phyloP scores from a whole-genome alignment of 2,888 invertebrate genomes.

The Dichetophora obliterata region DNA sequence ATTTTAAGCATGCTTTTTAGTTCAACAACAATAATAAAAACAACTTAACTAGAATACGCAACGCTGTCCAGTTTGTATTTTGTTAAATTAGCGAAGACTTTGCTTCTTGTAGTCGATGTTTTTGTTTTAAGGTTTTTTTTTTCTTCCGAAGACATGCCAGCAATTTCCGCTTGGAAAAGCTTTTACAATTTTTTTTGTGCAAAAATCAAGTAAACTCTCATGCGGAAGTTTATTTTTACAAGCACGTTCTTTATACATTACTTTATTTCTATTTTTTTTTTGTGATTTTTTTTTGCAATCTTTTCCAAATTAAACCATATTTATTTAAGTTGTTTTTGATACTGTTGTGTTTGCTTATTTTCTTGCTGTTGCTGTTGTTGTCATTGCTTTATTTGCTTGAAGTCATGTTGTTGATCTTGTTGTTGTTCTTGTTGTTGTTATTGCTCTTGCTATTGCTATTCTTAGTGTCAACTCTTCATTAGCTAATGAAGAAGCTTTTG shows the following conservation, averaged over 20 bases:
- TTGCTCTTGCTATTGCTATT: background rate
- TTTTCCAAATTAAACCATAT: conserved; percentile 9
- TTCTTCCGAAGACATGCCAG: conserved; percentile 32
- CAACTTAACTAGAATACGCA: background rate
- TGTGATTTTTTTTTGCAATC: background rate
- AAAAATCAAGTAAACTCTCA: background rate
- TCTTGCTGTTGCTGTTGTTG: background rate
- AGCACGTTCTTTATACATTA: background rate
- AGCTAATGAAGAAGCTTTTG: conserved; percentile 40
- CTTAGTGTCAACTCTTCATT: conserved; percentile 42
- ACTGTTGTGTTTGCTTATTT: too few relatives aligned
- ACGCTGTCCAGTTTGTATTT: background rate
- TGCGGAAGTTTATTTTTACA: conserved; percentile 7
- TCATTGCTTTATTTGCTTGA: too few relatives aligned
- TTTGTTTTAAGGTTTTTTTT: background rate
- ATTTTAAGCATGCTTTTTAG: background rate
- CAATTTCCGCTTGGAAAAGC: conserved; percentile 32
- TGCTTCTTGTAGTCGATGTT: background rate
- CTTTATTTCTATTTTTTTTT: background rate
- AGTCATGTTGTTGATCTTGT: conserved; percentile 6
- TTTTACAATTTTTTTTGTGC: conserved; percentile 31
- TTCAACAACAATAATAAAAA: background rate
- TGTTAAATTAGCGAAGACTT: background rate
- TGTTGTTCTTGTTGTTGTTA: conserved; percentile 7
- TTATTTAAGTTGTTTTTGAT: background rate